Evolutionary conservation across 2,797 vertebrate genomes (phyloP), one percentile per base, ranked within the genome.

Genomic region (Hippoglossus hippoglossus): DNA sequence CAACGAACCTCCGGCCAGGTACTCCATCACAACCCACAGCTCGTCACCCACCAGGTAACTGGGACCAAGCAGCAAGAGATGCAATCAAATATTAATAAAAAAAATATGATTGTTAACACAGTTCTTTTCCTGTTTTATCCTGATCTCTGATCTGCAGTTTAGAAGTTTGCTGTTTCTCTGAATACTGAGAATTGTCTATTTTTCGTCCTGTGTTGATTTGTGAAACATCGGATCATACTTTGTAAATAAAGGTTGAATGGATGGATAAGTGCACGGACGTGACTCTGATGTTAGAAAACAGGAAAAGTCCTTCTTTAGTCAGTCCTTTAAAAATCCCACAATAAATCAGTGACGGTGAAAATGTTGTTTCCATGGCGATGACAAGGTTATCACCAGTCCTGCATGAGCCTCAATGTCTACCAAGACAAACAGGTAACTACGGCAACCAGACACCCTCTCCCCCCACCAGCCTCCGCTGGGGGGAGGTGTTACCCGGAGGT

Each of bases 1-100:
- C 53, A 99, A 85, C 12, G 98, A 99, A 1, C 98, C 98, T 84
- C 98, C 98, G 0, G 98, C 98, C 94, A 99, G 89, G 85, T 98
- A 99, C 88, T 99, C 98, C 98, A 99, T 99, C 85, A 99, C 97
- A 69, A 99, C 97, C 98, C 98, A 99, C 16, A 99, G 94, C 86
- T 99, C 97, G 13, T 98, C 97, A 7, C 97, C 97, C 71, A 99
- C 97, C 63, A 99, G 95, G 93, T 99, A 99, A 92, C 98, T 99
- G 76, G 8, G 41, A 39, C 62, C 25, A 77, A 57, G 85, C 70
- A 55, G 4, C 31, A 63, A 28, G 0, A 64, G 4, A 31, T 2
- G 5, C 24, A 25, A 34, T 41, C 11, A 41, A 13, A 41, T 41
- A 41, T 41, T 16, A 41, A 41, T 41, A 41, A 4, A 15, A 31